Evolutionary conservation across 2,888 invertebrate genomes (phyloP), one percentile per base, ranked within the genome.

Genomic region (Rosalia funebris): DNA sequence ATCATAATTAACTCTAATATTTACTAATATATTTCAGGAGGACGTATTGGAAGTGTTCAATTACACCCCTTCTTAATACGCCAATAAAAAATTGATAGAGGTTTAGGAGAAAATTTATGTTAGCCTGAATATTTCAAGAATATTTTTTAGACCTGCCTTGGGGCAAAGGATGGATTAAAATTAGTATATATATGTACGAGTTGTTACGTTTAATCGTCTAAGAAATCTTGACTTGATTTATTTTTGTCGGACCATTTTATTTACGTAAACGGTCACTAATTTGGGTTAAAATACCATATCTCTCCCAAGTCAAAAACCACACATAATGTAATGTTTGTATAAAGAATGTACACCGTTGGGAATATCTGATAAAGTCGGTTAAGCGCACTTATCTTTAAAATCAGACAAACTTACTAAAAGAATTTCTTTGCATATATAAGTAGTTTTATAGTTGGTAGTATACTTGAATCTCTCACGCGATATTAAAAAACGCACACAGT

Each of bases 351-450:
- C 25, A 46, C 53, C 36, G 39, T 50, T 41, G 39, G 15, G 50
- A 20, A 25, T 39, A 50, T 50, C 50, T 62, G 64, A 65, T 62
- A 65, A 62, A 42, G 57, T 59, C 61, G 47, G 61, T 61, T 64
- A 64, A 58, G 53, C 42, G 60, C 42, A 64, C 63, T 65, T 65
- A 63, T 65, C 68, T 58, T 69, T 53, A 54, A 58, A 69, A 69
- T 66, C 66, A 60, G 61, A 63, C 60, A 59, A 61, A 59, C 52
- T 60, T 20, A 47, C 48, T 37, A 39, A 50, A 65, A 63, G 62
- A 59, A 61, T 62, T 63, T 60, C 60, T 68, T 57, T 62, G 64
- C 64, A 64, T 62, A 62, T 61, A 63, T 57, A 66, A 68, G 63
- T 60, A 63, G 60, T 39, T 11, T 60, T 50, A 17, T 34, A 20